Evolutionary conservation across 2,888 invertebrate species (phyloP), one percentile per base, ranked within the genome.

Genomic region (Limnephilus rhombicus): DNA sequence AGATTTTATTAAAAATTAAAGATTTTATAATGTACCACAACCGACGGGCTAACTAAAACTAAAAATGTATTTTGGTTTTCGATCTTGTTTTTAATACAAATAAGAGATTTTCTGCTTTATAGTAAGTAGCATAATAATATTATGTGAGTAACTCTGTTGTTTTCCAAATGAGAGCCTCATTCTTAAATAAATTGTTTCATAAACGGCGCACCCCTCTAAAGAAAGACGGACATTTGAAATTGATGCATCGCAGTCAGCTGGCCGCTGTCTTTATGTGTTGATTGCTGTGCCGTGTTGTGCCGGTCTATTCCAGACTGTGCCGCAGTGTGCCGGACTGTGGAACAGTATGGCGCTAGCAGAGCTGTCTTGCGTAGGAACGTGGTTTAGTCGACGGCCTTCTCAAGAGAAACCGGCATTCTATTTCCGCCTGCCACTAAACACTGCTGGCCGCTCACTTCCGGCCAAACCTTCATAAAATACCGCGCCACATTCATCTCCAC

Each of bases 371-470:
- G 85, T 85, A 18, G 45, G 85, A 24, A 85, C 37, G 37, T 85
- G 37, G 87, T 49, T 29, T 29, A 29, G 87, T 53, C 80, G 80
- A 45, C 82, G 68, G 90, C 31, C n/a, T 68, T 85, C 90, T 90
- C 92, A 37, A 80, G 81, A 53, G 68, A 80, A 80, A 24, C 68
- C 45, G 81, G 87, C 90, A 90, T 88, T 85, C 92, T 80, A 92
- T 92, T 92, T 92, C 92, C 92, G 83, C 45, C 91, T 91, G 92
- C 88, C 92, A 91, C 92, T 92, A 91, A 92, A 90, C 87, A 83
- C 88, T 41, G 92, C 88, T 85, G 68, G 88, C 81, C 91, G 82
- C 87, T 81, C 31, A 85, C 87, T 91, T 92, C 90, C 90, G 83
- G 87, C 49, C 68, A 85, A 91, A 85, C 91, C 90, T 89, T 89